Base-by-base conservation (phyloP, 2,888 invertebrate genomes). In the Lycaena phlaeas region DNA sequence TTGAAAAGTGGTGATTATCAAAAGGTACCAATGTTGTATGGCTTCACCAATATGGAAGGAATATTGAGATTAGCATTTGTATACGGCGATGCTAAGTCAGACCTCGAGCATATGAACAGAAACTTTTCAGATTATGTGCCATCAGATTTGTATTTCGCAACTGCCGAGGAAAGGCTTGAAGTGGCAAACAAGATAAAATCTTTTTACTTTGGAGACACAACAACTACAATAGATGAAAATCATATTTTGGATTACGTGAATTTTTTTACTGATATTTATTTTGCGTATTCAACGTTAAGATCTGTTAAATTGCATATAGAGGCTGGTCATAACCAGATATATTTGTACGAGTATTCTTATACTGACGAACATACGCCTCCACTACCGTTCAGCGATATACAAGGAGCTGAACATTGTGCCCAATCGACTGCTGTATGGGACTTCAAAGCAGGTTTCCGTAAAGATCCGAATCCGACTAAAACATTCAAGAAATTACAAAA, bases 191-290 rank as follows among this genome's bases (percentile, higher is more conserved):
- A 22, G 15, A 17, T 30, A 2, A 30, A 29, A 58, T 27, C 25
- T 56, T 10, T 5, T 38, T 4, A 64, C 44, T 18, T 30, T 17
- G 30, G 30, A n/a, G n/a, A n/a, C n/a, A n/a, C n/a, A n/a, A n/a
- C n/a, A 9, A 30, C 36, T 51, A 4, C 4, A 14, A 44, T 68
- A 12, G 45, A 42, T 1, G 46, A 51, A 14, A 46, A 49, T 0
- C 56, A 44, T 3, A 27, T 58, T 27, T 28, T 56, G 11, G 5
- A 38, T 7, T 65, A 48, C 22, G 40, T 52, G 1, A 25, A 54
- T 27, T 68, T 56, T 36, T 57, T 59, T 30, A 42, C 59, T 1
- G 78, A 89, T 81, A 15, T 54, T 5, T 1, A 57, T 0, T 59
- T 67, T 44, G 45, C 43, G 2, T 60, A 57, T 45, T 46, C 60